Evolutionary conservation across 2,797 vertebrate species (phyloP).

Genomic region (Rhinogobio ventralis): DNA sequence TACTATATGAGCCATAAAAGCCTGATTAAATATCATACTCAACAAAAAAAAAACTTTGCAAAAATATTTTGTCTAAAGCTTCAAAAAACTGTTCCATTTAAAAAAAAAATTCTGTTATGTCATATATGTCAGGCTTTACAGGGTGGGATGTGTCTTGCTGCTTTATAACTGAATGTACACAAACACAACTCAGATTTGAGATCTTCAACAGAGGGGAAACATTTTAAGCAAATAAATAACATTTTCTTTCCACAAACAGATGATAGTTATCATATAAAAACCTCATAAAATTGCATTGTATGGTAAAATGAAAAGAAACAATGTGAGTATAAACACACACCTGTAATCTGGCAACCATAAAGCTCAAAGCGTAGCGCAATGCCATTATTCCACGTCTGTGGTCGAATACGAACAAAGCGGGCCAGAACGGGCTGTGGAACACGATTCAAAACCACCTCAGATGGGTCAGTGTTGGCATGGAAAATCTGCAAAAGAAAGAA

Average conservation of each 20-base stretch:
- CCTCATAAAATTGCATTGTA: background rate
- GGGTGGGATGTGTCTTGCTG: no score
- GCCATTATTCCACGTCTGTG: conserved; percentile 92
- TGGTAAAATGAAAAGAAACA: background rate
- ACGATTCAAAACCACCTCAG: conserved; percentile 93
- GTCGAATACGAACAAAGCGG: conserved; percentile 91
- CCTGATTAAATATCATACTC: background rate
- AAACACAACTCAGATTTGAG: background rate
- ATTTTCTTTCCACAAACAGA: background rate
- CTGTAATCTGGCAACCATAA: conserved; percentile 72
- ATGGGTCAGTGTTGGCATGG: conserved; percentile 89
- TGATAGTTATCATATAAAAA: background rate
- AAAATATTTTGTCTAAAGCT: background rate
- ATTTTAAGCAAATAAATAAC: background rate
- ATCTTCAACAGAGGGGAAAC: background rate
- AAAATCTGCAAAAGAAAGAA: conserved; percentile 82
- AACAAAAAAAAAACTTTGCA: background rate
- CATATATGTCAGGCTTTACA: background rate
- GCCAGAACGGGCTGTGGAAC: conserved; percentile 90
- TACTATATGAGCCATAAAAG: background rate
- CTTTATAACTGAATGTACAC: background rate
- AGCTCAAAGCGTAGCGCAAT: conserved; percentile 94
- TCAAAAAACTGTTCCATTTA: background rate
- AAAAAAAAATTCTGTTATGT: background rate
- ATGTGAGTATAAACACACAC: conserved; percentile 24